Percentiles rank a stretch among this genome's conserved stretches.
Evolutionary conservation across 2,888 invertebrate species (phyloP).

Genomic region (Tetrapedia diversipes): DNA sequence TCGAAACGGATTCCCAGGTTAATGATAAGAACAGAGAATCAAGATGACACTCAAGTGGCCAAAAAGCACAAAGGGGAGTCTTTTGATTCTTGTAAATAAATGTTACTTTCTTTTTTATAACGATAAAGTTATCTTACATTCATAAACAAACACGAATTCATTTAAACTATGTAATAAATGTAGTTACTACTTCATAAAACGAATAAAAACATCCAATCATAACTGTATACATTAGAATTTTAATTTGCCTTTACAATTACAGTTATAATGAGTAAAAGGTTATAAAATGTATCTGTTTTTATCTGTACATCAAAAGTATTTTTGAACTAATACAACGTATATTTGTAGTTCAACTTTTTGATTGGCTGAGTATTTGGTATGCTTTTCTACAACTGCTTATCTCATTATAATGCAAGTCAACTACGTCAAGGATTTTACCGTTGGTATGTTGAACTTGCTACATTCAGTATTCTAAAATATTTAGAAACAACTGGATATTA

Average conservation of each 20-base stretch:
- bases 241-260: not conserved
- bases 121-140: constrained; percentile 61
- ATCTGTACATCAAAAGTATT: not conserved
- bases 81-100: constrained; percentile 82
- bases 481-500: not conserved
- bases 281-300: not conserved
- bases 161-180: constrained; percentile 80
- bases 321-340: not conserved
- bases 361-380: not conserved
- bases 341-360: not conserved
- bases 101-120: constrained; percentile 74
- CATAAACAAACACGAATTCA: constrained; percentile 64
- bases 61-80: constrained; percentile 80
- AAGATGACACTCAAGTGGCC: constrained; percentile 71
- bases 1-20: constrained; percentile 79
- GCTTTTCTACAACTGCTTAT: not conserved
- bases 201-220: constrained; percentile 76
- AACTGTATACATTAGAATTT: constrained; percentile 28
- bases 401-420: constrained; percentile 20
- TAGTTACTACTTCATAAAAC: constrained; percentile 80
- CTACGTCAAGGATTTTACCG: constrained; percentile 1
- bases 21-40: constrained; percentile 74
- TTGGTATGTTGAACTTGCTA: not conserved
- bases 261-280: not conserved
- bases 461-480: not conserved